Percentiles rank a stretch among this genome's conserved stretches.
These are phyloP conservation scores for Epinotia nisella DNA, from an alignment of 2,888 invertebrate genomes.

Conservation along the genomic window DNA sequence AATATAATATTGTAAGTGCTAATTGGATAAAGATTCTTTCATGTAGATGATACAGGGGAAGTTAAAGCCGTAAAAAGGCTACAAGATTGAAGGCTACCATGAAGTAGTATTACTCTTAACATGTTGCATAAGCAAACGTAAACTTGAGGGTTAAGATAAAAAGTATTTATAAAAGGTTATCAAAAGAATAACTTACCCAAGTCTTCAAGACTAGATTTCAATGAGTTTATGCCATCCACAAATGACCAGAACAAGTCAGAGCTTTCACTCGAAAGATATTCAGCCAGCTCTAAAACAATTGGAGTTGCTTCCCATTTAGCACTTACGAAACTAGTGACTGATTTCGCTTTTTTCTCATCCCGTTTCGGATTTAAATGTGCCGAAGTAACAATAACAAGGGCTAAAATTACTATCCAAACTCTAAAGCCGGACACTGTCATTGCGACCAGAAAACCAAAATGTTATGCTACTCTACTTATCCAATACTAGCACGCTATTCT, in stretches of 20 bases:
- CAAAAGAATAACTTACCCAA: conserved; percentile 84
- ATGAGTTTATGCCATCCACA: conserved; percentile 87
- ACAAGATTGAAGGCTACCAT: not conserved
- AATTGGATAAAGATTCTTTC: not conserved
- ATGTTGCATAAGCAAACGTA: not conserved
- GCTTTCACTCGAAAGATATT: conserved; percentile 93
- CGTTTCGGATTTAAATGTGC: conserved; percentile 62
- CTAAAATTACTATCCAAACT: conserved; percentile 63
- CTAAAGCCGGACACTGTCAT: conserved; percentile 74
- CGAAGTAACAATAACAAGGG: conserved; percentile 59
- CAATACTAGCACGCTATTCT: conserved; percentile 6
- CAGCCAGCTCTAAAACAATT: conserved; percentile 94
- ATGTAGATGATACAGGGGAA: not conserved
- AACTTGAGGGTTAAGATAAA: not conserved
- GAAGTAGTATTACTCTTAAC: not conserved
- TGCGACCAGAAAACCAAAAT: conserved; percentile 40
- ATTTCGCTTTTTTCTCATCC: conserved; percentile 87
- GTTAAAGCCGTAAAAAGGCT: not conserved
- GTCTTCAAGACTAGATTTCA: conserved; percentile 85
- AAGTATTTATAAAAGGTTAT: not conserved
- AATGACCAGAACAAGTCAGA: conserved; percentile 93
- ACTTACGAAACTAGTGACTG: conserved; percentile 94
- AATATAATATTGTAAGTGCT: too few relatives aligned
- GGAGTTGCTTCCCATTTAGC: conserved; percentile 98
- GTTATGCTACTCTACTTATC: conserved; percentile 23